Evolutionary conservation across 2,797 vertebrate genomes (phyloP).

Genomic region (Chelon labrosus): DNA sequence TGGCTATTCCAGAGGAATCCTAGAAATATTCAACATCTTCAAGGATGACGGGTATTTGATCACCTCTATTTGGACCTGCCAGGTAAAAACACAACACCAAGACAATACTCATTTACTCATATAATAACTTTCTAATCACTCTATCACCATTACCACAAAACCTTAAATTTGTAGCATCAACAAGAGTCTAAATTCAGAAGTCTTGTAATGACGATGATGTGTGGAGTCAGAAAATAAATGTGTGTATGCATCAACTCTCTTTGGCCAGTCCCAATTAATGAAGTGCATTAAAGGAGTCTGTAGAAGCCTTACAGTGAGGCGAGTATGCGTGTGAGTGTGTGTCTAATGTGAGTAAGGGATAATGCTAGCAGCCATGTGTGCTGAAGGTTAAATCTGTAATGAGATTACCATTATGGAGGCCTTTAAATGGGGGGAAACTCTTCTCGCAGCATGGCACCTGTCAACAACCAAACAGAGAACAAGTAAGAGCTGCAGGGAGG

Average conservation of each 20-base stretch:
- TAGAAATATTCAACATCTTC: conserved; percentile 91
- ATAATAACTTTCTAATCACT: background rate
- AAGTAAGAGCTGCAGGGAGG: conserved; percentile 10
- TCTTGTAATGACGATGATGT: conserved; percentile 7
- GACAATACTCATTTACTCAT: background rate
- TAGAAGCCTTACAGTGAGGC: conserved; percentile 35
- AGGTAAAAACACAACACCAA: conserved; percentile 80
- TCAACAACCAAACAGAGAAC: conserved; percentile 57
- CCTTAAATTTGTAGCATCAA: background rate
- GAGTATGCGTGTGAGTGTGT: conserved; percentile 31
- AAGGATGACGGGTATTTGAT: conserved; percentile 90
- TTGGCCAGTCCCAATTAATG: conserved; percentile 43
- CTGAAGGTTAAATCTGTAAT: conserved; percentile 81
- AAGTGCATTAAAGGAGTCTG: conserved; percentile 55
- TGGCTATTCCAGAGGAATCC: conserved; percentile 90
- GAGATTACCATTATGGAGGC: conserved; percentile 74
- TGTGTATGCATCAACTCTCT: conserved; percentile 15
- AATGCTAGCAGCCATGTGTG: conserved; percentile 72
- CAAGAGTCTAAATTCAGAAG: background rate
- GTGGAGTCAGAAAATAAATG: conserved; percentile 8
- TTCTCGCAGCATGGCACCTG: conserved; percentile 53
- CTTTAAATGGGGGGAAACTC: conserved; percentile 66
- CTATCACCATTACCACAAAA: background rate
- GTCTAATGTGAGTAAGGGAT: conserved; percentile 50
- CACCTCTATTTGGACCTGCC: conserved; percentile 91